Base-by-base conservation (phyloP, 2,888 invertebrate species). In the Clivina fossor region DNA sequence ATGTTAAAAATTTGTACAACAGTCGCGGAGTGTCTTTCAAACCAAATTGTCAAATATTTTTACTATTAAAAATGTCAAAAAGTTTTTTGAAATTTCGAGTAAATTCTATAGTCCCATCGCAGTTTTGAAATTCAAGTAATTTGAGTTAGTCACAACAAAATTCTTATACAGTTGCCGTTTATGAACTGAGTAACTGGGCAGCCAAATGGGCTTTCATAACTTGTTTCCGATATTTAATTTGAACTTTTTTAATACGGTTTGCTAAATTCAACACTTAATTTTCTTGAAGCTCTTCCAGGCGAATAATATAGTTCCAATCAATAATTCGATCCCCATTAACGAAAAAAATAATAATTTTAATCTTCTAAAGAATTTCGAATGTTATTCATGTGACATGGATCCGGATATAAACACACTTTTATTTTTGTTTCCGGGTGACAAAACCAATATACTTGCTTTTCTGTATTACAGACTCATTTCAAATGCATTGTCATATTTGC, bases 331-430 rank as follows among this genome's bases (percentile, higher is more conserved):
- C 51, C 19, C 40, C 8, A 8, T n/a, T 16, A 43, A 58, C 48
- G 2, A 33, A 15, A 1, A 60, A 20, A 22, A 18, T 51, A 38
- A n/a, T n/a, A n/a, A n/a, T 35, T n/a, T 1, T 43, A n/a, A 37
- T 55, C 44, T 7, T 20, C 49, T n/a, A 60, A 20, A 1, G 60
- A 22, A 38, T 60, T 60, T 28, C 58, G 38, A 0, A 60, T 58
- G 5, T 58, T 32, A 20, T 60, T 58, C 56, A 60, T 57, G 30
- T 60, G 60, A 9, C 44, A 40, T 11, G 58, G 50, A 19, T 61
- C 60, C 11, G 53, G 35, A 26, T 59, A 54, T 24, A 54, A 20
- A 32, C 24, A 56, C 20, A 61, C 44, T 30, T 33, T 40, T 26
- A 58, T 44, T 24, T 43, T 8, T 3, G 35, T 32, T n/a, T 44